A percentile compares a stretch with the other conserved stretches of the same genome.
phyloP scores from a whole-genome alignment of 2,888 invertebrate species.

The Pogonocherus hispidulus region DNA sequence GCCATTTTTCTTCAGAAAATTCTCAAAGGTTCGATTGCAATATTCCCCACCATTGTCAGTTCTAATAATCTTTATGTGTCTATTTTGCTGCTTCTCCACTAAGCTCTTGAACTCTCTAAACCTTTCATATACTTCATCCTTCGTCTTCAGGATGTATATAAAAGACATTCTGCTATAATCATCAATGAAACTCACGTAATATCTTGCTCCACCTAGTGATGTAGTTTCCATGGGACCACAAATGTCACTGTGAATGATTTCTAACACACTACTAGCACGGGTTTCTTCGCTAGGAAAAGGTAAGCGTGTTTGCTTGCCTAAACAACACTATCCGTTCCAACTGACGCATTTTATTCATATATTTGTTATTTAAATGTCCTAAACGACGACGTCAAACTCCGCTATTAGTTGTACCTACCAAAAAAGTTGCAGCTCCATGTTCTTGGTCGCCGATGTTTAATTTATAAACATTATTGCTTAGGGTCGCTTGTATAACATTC shows the following conservation, averaged over 20 bases:
- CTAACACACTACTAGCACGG: conserved; percentile 28
- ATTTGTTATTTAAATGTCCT: conserved; percentile 27
- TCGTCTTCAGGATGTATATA: conserved; percentile 56
- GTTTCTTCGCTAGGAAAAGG: conserved; percentile 48
- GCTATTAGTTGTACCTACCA: not conserved
- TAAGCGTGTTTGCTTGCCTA: conserved; percentile 52
- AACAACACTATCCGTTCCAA: conserved; percentile 46
- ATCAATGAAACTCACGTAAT: conserved; percentile 59
- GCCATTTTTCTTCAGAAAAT: conserved; percentile 40
- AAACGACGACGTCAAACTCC: not conserved
- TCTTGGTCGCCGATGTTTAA: not conserved
- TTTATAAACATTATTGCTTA: not conserved
- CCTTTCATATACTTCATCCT: conserved; percentile 50
- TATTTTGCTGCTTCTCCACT: conserved; percentile 54
- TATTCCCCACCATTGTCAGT: conserved; percentile 54
- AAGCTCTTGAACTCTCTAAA: conserved; percentile 53
- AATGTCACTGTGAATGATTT: conserved; percentile 39
- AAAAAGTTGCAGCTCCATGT: not conserved
- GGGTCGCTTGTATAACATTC: too few relatives aligned
- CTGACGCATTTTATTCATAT: conserved; percentile 39
- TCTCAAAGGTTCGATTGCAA: conserved; percentile 33
- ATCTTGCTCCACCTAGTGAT: conserved; percentile 47
- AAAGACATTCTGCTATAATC: conserved; percentile 55
- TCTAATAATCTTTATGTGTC: conserved; percentile 53
- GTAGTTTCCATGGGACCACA: conserved; percentile 44